Evolutionary conservation across 2,113 vertebrate genomes (phyloP), one percentile per base, ranked within the genome.

Genomic region (Cinclus cinclus): DNA sequence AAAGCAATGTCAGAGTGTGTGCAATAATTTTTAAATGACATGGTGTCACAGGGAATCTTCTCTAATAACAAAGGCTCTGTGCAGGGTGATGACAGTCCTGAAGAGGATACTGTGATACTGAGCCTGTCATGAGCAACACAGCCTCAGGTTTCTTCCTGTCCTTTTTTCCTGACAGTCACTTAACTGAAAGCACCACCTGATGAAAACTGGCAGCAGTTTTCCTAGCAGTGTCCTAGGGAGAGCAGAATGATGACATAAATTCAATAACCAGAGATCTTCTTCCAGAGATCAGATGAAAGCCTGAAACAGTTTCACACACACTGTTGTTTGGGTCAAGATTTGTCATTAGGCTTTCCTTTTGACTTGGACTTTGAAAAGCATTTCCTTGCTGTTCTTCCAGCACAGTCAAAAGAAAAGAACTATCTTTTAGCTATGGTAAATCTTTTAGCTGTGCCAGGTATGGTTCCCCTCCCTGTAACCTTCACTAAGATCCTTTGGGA

Each of bases 11-110:
- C 65, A 75, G 46, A 59, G 39, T 37, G 69, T 68, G 71, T 65
- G 81, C 50, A 91, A 64, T 91, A 91, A 75, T 89, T 83, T 89
- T 83, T 63, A 95, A 96, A 95, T 90, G 75, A 75, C 65, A 68
- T 30, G 3, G 6, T 96, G 87, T 80, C 92, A 93, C 68, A 71
- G 52, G 11, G 41, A 90, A 59, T 70, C 84, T 68, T 44, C 56
- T 27, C 82, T 75, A 59, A 88, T 74, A 92, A 77, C 63, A 90
- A 94, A 88, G 50, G 71, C 35, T 91, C 27, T 0, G 0, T 76
- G 63, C 52, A n/a, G 41, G 30, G 49, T 30, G 56, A 83, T 95
- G 89, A 89, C 87, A 92, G 78, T 60, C 55, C 60, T 78, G 85
- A 88, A 80, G 63, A 90, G 27, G 76, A 94, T 78, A 60, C 50